These are phyloP conservation scores for Zaprionus bogoriensis DNA, from an alignment of 2,888 invertebrate species.

Conservation along the genomic window DNA sequence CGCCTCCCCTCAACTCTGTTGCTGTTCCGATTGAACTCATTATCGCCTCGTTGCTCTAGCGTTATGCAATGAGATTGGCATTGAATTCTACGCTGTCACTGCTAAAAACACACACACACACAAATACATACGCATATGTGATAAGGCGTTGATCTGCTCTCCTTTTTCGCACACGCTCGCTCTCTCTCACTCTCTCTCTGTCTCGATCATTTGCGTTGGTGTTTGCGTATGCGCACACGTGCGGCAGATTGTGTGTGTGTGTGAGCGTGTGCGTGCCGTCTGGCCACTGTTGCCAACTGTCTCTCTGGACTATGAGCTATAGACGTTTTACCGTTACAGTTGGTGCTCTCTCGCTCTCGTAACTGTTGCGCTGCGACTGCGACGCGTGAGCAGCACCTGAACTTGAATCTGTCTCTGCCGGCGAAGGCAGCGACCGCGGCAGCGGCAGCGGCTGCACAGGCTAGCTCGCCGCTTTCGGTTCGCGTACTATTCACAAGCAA, in stretches of 20 bases:
- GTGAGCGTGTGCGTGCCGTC: slow-evolving; percentile 5
- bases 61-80: slow-evolving; percentile 54
- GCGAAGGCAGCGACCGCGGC: slow-evolving; percentile 4
- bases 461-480: slow-evolving; percentile 50
- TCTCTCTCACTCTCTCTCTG: slow-evolving; percentile 4
- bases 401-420: slow-evolving; percentile 36
- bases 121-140: neutral
- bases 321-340: slow-evolving; percentile 25
- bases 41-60: slow-evolving; percentile 29
- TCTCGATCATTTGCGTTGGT: slow-evolving; percentile 23
- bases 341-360: slow-evolving; percentile 21
- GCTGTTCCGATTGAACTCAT: slow-evolving; percentile 8
- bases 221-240: slow-evolving; percentile 41
- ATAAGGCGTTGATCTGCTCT: slow-evolving; percentile 27
- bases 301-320: slow-evolving; percentile 7
- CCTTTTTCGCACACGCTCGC: neutral
- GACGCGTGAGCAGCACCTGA: slow-evolving; percentile 39
- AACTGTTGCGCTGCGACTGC: slow-evolving; percentile 58
- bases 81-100: slow-evolving; percentile 38
- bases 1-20: slow-evolving; percentile 1
- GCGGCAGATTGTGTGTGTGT: slow-evolving; percentile 2
- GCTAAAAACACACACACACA: neutral
- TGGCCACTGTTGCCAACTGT: slow-evolving; percentile 45
- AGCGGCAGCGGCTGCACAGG: slow-evolving; percentile 49
- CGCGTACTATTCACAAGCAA: slow-evolving; percentile 74